Evolutionary conservation across 2,113 vertebrate species (phyloP), one percentile per base, ranked within the genome.

Genomic region (Hassar affinis): DNA sequence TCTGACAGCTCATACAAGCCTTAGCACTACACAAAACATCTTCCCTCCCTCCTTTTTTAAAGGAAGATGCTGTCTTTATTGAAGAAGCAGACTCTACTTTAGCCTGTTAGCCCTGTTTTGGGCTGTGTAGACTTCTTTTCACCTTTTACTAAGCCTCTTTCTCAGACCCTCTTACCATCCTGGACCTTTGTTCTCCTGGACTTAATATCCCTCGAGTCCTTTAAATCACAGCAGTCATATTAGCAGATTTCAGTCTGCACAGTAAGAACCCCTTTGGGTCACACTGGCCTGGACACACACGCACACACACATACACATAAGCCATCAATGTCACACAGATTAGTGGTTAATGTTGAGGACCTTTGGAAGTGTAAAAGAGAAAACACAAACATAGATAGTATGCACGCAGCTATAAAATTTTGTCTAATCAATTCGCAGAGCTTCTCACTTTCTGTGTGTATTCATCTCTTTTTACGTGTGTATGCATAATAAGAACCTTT

Each of bases 191-290:
- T 74, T 27, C 62, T 78, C 59, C 59, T 33, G n/a, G 49, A 66
- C 54, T 71, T 83, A 81, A 81, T 56, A 69, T 72, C 77, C 14
- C 22, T 20, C 79, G 74, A 80, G 81, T 82, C 54, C 59, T 72
- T 83, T 57, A 82, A n/a, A 80, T 81, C 82, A 56, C 54, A 2
- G 22, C 14, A 22, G 59, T 83, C 61, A 71, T 78, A 38, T 59
- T 66, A 71, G 64, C 68, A 86, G 71, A 86, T 86, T 68, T 83
- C 69, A 59, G 68, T 20, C 81, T 30, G 14, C 38, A 83, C 81
- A 83, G 76, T 66, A 47, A 54, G 33, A 72, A 33, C 66, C 30
- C 54, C 27, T 78, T 12, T 74, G 42, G 88, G 88, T 89, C 79
- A 77, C 75, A 54, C 69, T 66, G 59, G 27, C 35, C 45, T 33